Percentiles rank a stretch among this genome's conserved stretches.
phyloP scores from a whole-genome alignment of 2,888 invertebrate species.

The Glomeris marginata region DNA sequence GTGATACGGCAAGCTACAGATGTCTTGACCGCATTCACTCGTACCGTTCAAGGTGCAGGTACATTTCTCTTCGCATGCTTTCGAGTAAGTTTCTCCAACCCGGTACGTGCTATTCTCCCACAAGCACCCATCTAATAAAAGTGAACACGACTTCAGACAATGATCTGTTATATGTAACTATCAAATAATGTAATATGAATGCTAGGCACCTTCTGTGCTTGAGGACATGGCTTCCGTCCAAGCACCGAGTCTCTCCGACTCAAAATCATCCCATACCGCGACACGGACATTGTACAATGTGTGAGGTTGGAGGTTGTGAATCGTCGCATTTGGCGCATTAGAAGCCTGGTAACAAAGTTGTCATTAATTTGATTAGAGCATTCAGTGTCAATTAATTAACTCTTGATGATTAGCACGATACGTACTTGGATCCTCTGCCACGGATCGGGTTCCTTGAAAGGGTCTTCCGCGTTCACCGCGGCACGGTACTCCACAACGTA shows the following conservation, averaged over 20 bases:
- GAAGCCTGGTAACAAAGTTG: constrained; percentile 18
- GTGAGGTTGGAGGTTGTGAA: constrained; percentile 12
- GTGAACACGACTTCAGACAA: neutral
- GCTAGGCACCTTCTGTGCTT: constrained; percentile 21
- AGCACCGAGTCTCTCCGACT: constrained; percentile 17
- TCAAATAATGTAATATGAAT: too few relatives aligned
- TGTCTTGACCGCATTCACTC: constrained; percentile 16
- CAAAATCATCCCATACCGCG: constrained; percentile 21
- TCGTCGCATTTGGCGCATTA: constrained; percentile 16
- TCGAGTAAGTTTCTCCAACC: constrained; percentile 16
- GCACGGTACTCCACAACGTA: constrained; percentile 23
- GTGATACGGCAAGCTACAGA: constrained; percentile 18
- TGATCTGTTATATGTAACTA: too few relatives aligned
- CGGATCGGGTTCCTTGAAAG: too few relatives aligned
- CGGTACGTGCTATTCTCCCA: constrained; percentile 18
- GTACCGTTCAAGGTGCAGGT: constrained; percentile 17
- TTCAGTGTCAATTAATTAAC: neutral
- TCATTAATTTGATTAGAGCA: too few relatives aligned
- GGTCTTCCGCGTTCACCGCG: neutral
- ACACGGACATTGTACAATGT: constrained; percentile 20
- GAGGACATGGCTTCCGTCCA: constrained; percentile 23
- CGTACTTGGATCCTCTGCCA: constrained; percentile 8
- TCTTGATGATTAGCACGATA: neutral
- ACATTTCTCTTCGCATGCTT: constrained; percentile 19
- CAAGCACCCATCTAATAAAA: constrained; percentile 22